These are phyloP conservation scores for Fulmarus glacialis DNA, from an alignment of 2,113 vertebrate genomes.

Conservation along the genomic window DNA sequence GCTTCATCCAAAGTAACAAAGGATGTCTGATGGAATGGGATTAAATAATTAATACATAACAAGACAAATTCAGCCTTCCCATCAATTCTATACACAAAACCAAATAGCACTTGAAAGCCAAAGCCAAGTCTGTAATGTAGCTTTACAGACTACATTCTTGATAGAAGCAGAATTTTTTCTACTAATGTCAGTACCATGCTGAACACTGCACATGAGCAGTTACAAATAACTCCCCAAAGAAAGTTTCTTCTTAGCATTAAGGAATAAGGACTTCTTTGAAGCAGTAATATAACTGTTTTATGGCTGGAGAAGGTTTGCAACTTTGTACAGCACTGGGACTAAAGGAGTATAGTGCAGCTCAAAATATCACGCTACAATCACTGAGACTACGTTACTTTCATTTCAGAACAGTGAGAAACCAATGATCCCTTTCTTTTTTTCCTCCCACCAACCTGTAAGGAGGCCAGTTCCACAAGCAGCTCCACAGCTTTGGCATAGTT, in stretches of 20 bases:
- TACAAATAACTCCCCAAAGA: neutral
- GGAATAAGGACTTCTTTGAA: neutral
- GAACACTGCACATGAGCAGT: neutral
- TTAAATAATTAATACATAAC: neutral
- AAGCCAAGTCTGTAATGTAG: neutral
- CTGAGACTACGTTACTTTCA: neutral
- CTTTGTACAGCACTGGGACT: neutral
- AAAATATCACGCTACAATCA: neutral
- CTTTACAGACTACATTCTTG: neutral
- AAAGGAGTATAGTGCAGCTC: neutral
- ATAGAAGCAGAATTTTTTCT: neutral
- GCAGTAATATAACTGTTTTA: neutral
- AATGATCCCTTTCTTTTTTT: rapidly evolving
- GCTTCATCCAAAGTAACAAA: constrained; percentile 98
- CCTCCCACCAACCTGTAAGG: constrained; percentile 86
- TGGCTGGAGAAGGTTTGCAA: neutral
- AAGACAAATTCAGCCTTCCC: neutral
- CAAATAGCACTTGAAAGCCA: neutral
- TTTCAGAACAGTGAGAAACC: neutral
- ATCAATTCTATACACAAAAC: neutral
- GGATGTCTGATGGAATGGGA: constrained; percentile 84
- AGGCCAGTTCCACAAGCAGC: constrained; percentile 95
- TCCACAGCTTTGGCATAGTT: constrained; percentile 99
- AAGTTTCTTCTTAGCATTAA: neutral
- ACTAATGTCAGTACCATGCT: neutral